phyloP scores from a whole-genome alignment of 2,888 invertebrate species.

The Chrysina gloriosa region DNA sequence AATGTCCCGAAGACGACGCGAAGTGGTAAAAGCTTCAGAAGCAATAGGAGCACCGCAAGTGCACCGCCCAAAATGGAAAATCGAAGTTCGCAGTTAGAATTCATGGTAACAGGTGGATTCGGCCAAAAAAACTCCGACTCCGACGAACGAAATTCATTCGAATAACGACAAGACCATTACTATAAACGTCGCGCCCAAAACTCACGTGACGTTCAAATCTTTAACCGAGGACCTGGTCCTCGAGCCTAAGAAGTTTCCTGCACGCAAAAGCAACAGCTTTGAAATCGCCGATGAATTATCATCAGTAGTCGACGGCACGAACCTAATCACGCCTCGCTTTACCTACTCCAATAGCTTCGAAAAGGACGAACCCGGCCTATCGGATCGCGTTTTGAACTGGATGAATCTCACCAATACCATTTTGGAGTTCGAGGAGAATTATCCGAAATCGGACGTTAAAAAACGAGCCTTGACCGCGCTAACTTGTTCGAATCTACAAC shows the following conservation, averaged over 20 bases:
- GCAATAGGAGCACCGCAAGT: conserved; percentile 16
- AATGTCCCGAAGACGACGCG: conserved; percentile 21
- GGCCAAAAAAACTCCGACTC: conserved; percentile 14
- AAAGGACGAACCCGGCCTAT: conserved; percentile 63
- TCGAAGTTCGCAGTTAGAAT: conserved; percentile 55
- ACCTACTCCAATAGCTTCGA: background rate
- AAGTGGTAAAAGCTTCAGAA: conserved; percentile 27
- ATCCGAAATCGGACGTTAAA: conserved; percentile 9
- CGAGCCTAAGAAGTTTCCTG: conserved; percentile 38
- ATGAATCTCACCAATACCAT: conserved; percentile 66
- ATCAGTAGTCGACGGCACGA: background rate
- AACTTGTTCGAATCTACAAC: conserved; percentile 29
- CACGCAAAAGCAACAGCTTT: conserved; percentile 14
- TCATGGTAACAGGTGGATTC: conserved; percentile 45
- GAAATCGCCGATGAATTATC: conserved; percentile 43
- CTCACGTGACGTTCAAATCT: conserved; percentile 48
- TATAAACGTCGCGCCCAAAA: conserved; percentile 50
- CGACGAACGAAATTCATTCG: background rate
- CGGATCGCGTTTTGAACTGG: conserved; percentile 84
- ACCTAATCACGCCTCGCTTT: conserved; percentile 28
- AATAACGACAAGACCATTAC: conserved; percentile 44
- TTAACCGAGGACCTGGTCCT: conserved; percentile 52
- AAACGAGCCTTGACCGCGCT: conserved; percentile 40
- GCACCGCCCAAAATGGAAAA: conserved; percentile 7
- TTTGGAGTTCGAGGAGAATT: conserved; percentile 7